These are phyloP conservation scores for Pemphredon lugubris DNA, from an alignment of 2,888 invertebrate species.

Conservation along the genomic window DNA sequence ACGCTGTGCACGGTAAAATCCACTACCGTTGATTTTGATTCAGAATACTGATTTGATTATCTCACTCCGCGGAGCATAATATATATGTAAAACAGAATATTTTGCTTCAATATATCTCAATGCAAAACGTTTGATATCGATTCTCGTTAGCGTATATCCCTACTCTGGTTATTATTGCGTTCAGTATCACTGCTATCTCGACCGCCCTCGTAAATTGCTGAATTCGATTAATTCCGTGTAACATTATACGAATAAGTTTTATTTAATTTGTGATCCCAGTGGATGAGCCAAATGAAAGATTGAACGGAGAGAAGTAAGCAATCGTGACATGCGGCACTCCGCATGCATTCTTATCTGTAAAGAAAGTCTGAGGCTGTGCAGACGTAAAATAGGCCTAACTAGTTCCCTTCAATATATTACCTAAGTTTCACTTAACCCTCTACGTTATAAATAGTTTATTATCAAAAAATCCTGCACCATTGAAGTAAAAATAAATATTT, in stretches of 20 bases:
- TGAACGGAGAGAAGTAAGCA: background rate
- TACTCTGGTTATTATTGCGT: slow-evolving; percentile 67
- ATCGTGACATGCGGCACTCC: background rate
- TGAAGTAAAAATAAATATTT: slow-evolving; percentile 66
- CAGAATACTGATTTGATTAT: slow-evolving; percentile 66
- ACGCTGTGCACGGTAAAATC: slow-evolving; percentile 12
- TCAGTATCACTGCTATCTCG: slow-evolving; percentile 64
- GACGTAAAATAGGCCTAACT: slow-evolving; percentile 45
- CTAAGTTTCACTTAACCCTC: slow-evolving; percentile 32
- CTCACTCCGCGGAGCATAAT: slow-evolving; percentile 51
- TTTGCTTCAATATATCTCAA: slow-evolving; percentile 58
- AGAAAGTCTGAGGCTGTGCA: slow-evolving; percentile 48
- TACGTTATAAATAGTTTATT: slow-evolving; percentile 56
- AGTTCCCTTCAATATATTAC: slow-evolving; percentile 17
- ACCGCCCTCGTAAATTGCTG: slow-evolving; percentile 12
- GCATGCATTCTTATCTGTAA: slow-evolving; percentile 11
- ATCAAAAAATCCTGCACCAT: slow-evolving; percentile 60
- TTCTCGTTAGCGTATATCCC: slow-evolving; percentile 49
- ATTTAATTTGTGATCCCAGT: slow-evolving; percentile 1
- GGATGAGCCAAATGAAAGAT: background rate
- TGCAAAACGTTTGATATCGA: slow-evolving; percentile 57
- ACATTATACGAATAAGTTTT: slow-evolving; percentile 31
- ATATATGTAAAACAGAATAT: slow-evolving; percentile 56
- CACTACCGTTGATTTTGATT: slow-evolving; percentile 57
- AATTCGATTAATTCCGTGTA: slow-evolving; percentile 42